Conservation (phyloP, 1,140 invertebrate genomes). For the Drosophila rhopaloa region DNA sequence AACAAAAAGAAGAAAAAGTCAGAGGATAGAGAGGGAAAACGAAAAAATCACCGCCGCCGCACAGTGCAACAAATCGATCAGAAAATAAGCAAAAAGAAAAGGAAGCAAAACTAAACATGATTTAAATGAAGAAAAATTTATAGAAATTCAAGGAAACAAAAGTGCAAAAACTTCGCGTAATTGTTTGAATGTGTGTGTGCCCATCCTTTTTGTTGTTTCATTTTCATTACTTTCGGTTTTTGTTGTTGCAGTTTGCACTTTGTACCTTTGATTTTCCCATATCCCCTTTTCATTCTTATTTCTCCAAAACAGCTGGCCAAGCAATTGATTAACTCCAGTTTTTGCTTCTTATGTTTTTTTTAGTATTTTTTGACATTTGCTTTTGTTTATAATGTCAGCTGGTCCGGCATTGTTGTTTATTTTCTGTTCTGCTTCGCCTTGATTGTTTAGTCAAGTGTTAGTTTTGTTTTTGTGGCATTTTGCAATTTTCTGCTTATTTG, state of each 20-base stretch:
- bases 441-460: constrained; percentile 44
- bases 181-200: constrained; percentile 41
- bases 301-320: constrained; percentile 52
- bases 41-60: constrained; percentile 23
- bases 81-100: constrained; percentile 35
- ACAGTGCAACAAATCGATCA: constrained; percentile 74
- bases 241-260: constrained; percentile 65
- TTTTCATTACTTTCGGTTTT: constrained; percentile 63
- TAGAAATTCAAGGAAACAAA: constrained; percentile 18
- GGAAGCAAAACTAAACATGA: constrained; percentile 14
- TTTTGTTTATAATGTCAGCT: constrained; percentile 66
- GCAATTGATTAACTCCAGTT: constrained; percentile 55
- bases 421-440: constrained; percentile 32
- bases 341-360: constrained; percentile 43
- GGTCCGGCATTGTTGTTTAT: constrained; percentile 35
- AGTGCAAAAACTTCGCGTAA: constrained; percentile 26
- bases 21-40: constrained; percentile 1
- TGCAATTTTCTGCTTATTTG: constrained; percentile 31
- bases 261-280: constrained; percentile 70
- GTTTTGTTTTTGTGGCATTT: constrained; percentile 19
- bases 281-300: constrained; percentile 48
- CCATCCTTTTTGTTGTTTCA: constrained; percentile 62
- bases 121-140: constrained; percentile 8
- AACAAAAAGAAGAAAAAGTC: not conserved
- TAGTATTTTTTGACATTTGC: constrained; percentile 1